Evolutionary conservation across 1,140 invertebrate genomes (phyloP).

Genomic region (Magallana ariakensis): DNA sequence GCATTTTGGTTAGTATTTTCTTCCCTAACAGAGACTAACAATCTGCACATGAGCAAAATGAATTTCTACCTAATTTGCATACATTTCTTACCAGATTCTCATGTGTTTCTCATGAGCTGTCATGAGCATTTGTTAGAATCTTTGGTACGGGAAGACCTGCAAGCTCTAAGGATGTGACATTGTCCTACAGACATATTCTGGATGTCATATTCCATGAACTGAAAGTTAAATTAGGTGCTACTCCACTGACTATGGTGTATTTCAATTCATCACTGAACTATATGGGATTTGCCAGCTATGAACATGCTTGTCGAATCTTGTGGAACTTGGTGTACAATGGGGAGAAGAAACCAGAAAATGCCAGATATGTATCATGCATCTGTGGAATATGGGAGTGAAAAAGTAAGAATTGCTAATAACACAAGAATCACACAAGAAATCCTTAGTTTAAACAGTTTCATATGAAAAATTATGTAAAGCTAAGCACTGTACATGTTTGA

Average conservation of each 20-base stretch:
- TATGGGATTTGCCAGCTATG: neutral
- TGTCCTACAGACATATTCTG: neutral
- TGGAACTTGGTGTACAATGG: neutral
- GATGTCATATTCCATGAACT: neutral
- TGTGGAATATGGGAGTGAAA: neutral
- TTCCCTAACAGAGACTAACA: too few relatives aligned
- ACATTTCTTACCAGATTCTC: too few relatives aligned
- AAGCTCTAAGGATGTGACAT: neutral
- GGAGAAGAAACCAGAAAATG: neutral
- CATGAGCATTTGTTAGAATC: too few relatives aligned
- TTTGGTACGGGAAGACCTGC: neutral
- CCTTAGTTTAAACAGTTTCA: neutral
- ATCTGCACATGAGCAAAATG: too few relatives aligned
- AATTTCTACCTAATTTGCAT: too few relatives aligned
- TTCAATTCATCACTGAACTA: neutral
- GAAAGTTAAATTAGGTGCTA: neutral
- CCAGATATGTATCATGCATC: conserved; percentile 5
- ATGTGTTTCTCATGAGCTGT: too few relatives aligned
- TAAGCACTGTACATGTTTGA: too few relatives aligned
- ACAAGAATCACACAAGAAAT: neutral
- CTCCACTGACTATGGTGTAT: neutral
- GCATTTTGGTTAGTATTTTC: too few relatives aligned
- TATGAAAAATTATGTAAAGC: neutral
- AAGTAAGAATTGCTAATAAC: neutral
- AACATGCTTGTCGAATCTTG: neutral